These are phyloP conservation scores for Nesidiocoris tenuis DNA, from an alignment of 2,888 invertebrate species.

Conservation along the genomic window DNA sequence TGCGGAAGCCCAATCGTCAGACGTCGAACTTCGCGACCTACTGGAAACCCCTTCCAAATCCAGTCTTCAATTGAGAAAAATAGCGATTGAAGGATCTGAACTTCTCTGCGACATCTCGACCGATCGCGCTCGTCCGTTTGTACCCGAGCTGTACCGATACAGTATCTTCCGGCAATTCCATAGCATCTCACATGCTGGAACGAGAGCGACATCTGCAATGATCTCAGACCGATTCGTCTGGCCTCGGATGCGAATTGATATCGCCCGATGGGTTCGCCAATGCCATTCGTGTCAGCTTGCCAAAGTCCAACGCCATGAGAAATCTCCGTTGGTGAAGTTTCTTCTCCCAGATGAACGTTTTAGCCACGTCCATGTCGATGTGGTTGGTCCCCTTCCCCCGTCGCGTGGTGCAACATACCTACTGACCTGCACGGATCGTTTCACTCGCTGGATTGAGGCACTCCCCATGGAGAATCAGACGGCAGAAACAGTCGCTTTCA, in stretches of 20 bases:
- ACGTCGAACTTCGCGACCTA: neutral
- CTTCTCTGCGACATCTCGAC: constrained; percentile 23
- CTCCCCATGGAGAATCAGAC: constrained; percentile 18
- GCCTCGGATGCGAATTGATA: constrained; percentile 21
- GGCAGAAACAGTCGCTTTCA: constrained; percentile 4
- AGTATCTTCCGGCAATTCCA: constrained; percentile 25
- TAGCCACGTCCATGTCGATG: constrained; percentile 1
- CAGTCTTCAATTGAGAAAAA: neutral
- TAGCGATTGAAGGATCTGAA: neutral
- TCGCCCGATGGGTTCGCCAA: constrained; percentile 14
- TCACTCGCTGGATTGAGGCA: constrained; percentile 33
- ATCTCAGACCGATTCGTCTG: constrained; percentile 25
- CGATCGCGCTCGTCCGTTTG: constrained; percentile 12
- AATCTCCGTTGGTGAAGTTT: constrained; percentile 3
- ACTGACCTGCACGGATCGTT: constrained; percentile 6
- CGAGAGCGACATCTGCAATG: constrained; percentile 8
- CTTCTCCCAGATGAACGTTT: constrained; percentile 14
- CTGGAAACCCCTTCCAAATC: neutral
- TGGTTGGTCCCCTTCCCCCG: constrained; percentile 15
- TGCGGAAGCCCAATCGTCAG: neutral
- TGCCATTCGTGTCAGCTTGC: constrained; percentile 54
- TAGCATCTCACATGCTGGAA: constrained; percentile 3
- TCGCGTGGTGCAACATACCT: constrained; percentile 4
- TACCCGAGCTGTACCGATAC: constrained; percentile 3
- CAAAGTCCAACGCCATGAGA: constrained; percentile 23